Percentiles rank a stretch among this genome's conserved stretches.
Conservation (phyloP, 35 echinoderm and acorn worm genomes). For the Stichopus chloronotus region DNA sequence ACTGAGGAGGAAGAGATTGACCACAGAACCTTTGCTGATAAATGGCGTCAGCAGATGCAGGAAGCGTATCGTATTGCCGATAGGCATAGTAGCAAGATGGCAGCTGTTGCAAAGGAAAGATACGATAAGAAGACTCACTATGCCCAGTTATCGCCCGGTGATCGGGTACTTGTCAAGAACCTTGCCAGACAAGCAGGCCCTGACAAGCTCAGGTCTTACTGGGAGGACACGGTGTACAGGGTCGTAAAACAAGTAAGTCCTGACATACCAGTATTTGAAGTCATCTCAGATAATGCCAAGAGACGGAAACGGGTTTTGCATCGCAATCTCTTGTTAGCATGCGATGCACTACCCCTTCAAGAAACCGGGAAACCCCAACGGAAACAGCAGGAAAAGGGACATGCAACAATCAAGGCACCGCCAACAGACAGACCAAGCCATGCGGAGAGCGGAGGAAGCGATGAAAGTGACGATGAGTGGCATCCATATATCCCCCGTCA, state of each 20-base stretch:
- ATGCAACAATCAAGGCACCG: too few species aligned
- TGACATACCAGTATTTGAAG: slow-evolving; percentile 77
- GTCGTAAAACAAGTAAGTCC: slow-evolving; percentile 46
- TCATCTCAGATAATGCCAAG: slow-evolving; percentile 44
- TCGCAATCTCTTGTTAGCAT: slow-evolving; percentile 66
- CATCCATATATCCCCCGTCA: neutral
- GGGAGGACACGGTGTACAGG: slow-evolving; percentile 48
- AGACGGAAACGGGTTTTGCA: slow-evolving; percentile 56
- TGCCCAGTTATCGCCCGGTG: slow-evolving; percentile 51
- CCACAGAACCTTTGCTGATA: slow-evolving; percentile 51
- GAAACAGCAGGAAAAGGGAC: neutral
- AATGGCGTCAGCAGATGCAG: slow-evolving; percentile 66
- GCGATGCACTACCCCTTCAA: neutral
- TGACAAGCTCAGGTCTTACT: slow-evolving; percentile 70
- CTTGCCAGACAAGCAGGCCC: slow-evolving; percentile 45
- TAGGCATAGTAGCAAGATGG: neutral
- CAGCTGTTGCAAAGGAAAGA: neutral
- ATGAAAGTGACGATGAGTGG: slow-evolving; percentile 35
- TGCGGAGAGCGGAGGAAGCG: neutral
- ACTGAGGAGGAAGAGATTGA: too few species aligned
- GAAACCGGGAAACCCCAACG: neutral
- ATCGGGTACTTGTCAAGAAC: slow-evolving; percentile 74
- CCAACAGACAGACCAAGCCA: neutral
- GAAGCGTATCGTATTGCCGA: slow-evolving; percentile 66
- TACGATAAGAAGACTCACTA: slow-evolving; percentile 53